These are phyloP conservation scores for Novumbra hubbsi DNA, from an alignment of 2,797 vertebrate genomes.

Conservation along the genomic window DNA sequence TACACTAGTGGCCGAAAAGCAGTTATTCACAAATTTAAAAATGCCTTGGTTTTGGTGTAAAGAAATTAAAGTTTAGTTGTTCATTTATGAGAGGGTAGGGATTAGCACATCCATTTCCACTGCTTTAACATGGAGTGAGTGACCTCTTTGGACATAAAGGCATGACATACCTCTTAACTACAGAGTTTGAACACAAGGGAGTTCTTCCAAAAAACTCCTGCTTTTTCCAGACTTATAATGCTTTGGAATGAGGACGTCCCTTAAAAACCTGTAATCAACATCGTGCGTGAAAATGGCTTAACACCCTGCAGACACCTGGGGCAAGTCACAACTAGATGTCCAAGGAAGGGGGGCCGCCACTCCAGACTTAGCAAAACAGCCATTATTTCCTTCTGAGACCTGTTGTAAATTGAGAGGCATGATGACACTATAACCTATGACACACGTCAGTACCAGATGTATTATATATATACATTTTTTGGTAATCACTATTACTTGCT, in stretches of 20 bases:
- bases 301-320: slow-evolving; percentile 69
- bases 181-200: slow-evolving; percentile 64
- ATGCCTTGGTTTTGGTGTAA: slow-evolving; percentile 61
- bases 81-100: slow-evolving; percentile 51
- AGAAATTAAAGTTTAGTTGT: slow-evolving; percentile 47
- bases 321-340: slow-evolving; percentile 64
- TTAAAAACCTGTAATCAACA: slow-evolving; percentile 66
- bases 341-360: slow-evolving; percentile 55
- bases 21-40: slow-evolving; percentile 66
- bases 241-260: slow-evolving; percentile 80
- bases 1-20: slow-evolving; percentile 68
- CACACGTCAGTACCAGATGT: slow-evolving; percentile 78
- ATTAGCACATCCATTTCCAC: slow-evolving; percentile 66
- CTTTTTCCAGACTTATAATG: slow-evolving; percentile 71
- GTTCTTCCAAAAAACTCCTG: slow-evolving; percentile 67
- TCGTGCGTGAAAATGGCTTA: slow-evolving; percentile 65
- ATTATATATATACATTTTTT: slow-evolving; percentile 79
- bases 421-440: slow-evolving; percentile 72
- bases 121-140: slow-evolving; percentile 63
- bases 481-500: slow-evolving; percentile 80
- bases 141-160: slow-evolving; percentile 80
- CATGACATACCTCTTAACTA: slow-evolving; percentile 57
- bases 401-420: slow-evolving; percentile 70
- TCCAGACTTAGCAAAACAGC: slow-evolving; percentile 64
- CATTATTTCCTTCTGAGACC: slow-evolving; percentile 75